Conservation (phyloP, 2,888 invertebrate genomes). For the Danaus chrysippus region DNA sequence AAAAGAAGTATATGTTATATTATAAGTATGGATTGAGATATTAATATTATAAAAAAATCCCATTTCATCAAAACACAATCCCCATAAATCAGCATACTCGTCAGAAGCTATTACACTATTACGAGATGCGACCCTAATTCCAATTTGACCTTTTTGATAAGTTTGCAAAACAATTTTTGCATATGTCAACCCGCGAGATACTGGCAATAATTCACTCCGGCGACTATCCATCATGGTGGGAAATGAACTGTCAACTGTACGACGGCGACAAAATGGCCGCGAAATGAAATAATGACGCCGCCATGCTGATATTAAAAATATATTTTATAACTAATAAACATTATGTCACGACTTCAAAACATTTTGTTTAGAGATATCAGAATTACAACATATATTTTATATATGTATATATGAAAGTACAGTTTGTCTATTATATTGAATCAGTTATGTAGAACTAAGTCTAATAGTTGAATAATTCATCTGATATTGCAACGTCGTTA, state of each 20-base stretch:
- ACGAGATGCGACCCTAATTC: slow-evolving; percentile 39
- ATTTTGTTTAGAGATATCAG: too few relatives aligned
- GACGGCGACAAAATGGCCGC: slow-evolving; percentile 58
- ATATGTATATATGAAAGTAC: too few relatives aligned
- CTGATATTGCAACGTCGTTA: too few relatives aligned
- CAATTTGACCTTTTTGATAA: slow-evolving; percentile 69
- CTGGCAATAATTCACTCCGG: slow-evolving; percentile 64
- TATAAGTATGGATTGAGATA: too few relatives aligned
- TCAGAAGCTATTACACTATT: slow-evolving; percentile 57
- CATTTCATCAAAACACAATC: slow-evolving; percentile 13
- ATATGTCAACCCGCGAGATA: slow-evolving; percentile 68
- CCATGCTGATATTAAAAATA: slow-evolving; percentile 34
- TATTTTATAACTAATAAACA: background rate
- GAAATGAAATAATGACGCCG: slow-evolving; percentile 53
- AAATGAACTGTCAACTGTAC: slow-evolving; percentile 70
- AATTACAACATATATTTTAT: too few relatives aligned
- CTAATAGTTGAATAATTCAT: too few relatives aligned
- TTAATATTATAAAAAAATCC: slow-evolving; percentile 2
- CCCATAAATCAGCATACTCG: slow-evolving; percentile 34
- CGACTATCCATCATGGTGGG: slow-evolving; percentile 72
- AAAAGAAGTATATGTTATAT: too few relatives aligned
- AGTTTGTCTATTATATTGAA: too few relatives aligned
- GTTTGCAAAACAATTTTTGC: slow-evolving; percentile 76
- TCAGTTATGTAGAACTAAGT: too few relatives aligned
- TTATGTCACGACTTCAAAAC: too few relatives aligned